phyloP scores from a whole-genome alignment of 2,113 vertebrate genomes.

The Xenopus borealis region DNA sequence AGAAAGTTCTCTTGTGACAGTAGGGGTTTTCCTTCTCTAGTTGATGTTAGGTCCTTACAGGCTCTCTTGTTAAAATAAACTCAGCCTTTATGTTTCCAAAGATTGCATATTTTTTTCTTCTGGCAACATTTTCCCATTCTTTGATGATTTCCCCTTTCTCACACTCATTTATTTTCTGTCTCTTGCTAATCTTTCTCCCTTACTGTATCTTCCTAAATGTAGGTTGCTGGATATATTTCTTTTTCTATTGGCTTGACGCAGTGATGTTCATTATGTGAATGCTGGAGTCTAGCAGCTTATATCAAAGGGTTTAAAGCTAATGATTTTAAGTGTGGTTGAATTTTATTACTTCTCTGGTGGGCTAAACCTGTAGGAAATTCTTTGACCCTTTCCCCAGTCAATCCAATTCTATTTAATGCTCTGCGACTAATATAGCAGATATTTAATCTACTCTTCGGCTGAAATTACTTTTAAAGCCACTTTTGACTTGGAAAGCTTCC shows the following conservation, averaged over 20 bases:
- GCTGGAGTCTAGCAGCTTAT: conserved; percentile 65
- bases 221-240: conserved; percentile 36
- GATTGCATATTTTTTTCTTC: conserved; percentile 29
- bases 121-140: conserved; percentile 29
- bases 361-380: conserved; percentile 65
- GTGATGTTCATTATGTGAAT: conserved; percentile 54
- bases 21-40: conserved; percentile 7
- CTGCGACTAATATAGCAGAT: conserved; percentile 75
- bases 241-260: conserved; percentile 7
- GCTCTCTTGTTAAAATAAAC: conserved; percentile 41
- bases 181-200: conserved; percentile 14
- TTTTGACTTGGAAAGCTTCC: conserved; percentile 61
- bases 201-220: conserved; percentile 50
- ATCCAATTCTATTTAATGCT: conserved; percentile 74
- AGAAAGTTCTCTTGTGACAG: conserved; percentile 11
- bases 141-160: background rate
- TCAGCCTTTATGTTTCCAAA: conserved; percentile 31
- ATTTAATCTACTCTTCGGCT: conserved; percentile 74
- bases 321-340: conserved; percentile 76
- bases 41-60: conserved; percentile 20
- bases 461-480: conserved; percentile 69
- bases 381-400: conserved; percentile 68
- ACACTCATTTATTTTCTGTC: conserved; percentile 11
- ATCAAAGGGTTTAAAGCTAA: conserved; percentile 75
- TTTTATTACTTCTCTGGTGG: conserved; percentile 71